Percentiles rank a stretch among this genome's conserved stretches.
Conservation (phyloP, 2,113 vertebrate species). For the Hylia prasina region DNA sequence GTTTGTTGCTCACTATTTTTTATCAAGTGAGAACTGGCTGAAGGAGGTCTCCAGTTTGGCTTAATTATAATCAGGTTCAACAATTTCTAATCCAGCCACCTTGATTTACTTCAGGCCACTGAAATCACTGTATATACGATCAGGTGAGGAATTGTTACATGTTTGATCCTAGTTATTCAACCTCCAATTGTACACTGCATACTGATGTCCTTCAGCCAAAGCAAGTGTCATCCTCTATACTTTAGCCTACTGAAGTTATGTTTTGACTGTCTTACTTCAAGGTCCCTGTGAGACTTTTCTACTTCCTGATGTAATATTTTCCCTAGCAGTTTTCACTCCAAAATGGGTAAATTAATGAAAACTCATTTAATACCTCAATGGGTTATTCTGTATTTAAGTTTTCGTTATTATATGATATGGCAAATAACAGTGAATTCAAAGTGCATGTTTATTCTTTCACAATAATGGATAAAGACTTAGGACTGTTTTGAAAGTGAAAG, state of each 20-base stretch:
- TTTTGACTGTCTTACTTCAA: background rate
- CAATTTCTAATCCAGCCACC: background rate
- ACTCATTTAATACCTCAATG: background rate
- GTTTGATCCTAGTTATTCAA: background rate
- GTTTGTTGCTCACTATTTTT: background rate
- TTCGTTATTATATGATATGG: background rate
- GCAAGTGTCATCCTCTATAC: background rate
- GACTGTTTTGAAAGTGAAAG: background rate
- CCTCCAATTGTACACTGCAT: background rate
- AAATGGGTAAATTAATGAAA: background rate
- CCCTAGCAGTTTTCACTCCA: background rate
- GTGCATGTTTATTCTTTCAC: background rate
- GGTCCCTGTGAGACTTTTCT: background rate
- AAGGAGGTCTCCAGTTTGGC: background rate
- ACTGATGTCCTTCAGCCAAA: background rate
- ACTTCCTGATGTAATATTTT: background rate
- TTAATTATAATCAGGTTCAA: background rate
- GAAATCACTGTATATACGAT: background rate
- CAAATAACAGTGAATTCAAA: background rate
- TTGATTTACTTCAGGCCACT: background rate
- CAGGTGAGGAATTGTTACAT: fast-evolving
- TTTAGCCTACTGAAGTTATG: background rate
- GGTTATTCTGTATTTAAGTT: background rate
- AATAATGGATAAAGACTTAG: background rate
- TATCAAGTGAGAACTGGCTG: background rate